Conservation (phyloP, 2,888 invertebrate genomes). For the Melitaea athalia region DNA sequence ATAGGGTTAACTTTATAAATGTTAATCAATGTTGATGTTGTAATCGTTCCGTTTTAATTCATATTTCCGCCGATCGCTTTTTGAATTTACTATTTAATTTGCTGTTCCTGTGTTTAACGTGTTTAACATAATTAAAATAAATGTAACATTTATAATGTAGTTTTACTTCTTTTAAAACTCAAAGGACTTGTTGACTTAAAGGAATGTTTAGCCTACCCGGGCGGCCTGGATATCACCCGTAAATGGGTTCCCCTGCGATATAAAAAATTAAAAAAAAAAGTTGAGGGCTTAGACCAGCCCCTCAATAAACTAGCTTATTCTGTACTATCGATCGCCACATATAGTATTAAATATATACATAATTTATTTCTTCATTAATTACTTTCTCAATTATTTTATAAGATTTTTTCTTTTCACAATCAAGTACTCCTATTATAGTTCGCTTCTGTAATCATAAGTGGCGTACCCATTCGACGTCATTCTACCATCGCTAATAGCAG, state of each 20-base stretch:
- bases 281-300: too few relatives aligned
- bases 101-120: background rate
- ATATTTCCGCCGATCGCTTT: slow-evolving; percentile 19
- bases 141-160: too few relatives aligned
- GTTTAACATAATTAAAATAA: background rate
- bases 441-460: slow-evolving; percentile 47
- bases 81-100: slow-evolving; percentile 1
- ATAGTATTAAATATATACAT: too few relatives aligned
- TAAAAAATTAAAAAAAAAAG: too few relatives aligned
- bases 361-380: too few relatives aligned
- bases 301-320: too few relatives aligned
- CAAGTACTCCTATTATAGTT: slow-evolving; percentile 25
- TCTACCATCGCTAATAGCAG: slow-evolving; percentile 63
- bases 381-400: background rate
- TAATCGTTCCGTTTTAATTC: slow-evolving; percentile 27
- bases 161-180: too few relatives aligned
- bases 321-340: too few relatives aligned
- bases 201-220: too few relatives aligned
- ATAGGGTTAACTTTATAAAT: slow-evolving; percentile 58
- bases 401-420: slow-evolving; percentile 10
- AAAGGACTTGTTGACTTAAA: too few relatives aligned
- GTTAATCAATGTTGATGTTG: slow-evolving; percentile 43
- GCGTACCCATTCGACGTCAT: slow-evolving; percentile 44
- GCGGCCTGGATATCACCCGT: too few relatives aligned
- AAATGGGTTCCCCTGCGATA: too few relatives aligned